Conservation (phyloP, 2,113 vertebrate species). For the Athene cunicularia region DNA sequence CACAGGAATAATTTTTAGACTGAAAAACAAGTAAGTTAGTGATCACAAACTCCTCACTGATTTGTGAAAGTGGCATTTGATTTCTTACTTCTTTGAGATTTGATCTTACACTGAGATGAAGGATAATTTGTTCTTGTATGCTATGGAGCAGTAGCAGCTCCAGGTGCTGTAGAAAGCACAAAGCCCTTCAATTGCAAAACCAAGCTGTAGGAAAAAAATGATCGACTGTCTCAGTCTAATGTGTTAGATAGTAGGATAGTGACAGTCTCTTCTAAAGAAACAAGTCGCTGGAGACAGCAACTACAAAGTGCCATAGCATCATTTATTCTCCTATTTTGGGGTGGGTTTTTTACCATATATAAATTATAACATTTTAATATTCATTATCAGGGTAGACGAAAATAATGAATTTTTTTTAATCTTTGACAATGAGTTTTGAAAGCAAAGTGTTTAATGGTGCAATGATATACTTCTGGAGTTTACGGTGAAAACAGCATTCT, state of each 20-base stretch:
- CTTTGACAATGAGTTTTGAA: not conserved
- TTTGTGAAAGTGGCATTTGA: not conserved
- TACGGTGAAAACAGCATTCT: not conserved
- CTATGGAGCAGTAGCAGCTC: not conserved
- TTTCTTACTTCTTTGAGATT: not conserved
- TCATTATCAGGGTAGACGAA: not conserved
- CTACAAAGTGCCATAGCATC: not conserved
- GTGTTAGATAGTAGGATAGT: not conserved
- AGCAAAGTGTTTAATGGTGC: not conserved
- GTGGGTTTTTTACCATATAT: not conserved
- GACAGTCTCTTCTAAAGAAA: not conserved
- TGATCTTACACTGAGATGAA: not conserved
- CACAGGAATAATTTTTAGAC: not conserved
- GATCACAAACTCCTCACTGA: not conserved
- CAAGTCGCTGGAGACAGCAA: not conserved
- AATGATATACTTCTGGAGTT: not conserved
- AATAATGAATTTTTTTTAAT: not conserved
- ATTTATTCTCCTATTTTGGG: not conserved
- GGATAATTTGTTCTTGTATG: not conserved
- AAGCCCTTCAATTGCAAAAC: not conserved
- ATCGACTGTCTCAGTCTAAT: not conserved
- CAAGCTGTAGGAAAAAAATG: not conserved
- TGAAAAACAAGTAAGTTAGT: not conserved
- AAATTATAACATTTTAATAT: not conserved
- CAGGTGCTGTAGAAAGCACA: not conserved